Conservation (phyloP, 2,113 vertebrate genomes). For the Aptenodytes patagonicus region DNA sequence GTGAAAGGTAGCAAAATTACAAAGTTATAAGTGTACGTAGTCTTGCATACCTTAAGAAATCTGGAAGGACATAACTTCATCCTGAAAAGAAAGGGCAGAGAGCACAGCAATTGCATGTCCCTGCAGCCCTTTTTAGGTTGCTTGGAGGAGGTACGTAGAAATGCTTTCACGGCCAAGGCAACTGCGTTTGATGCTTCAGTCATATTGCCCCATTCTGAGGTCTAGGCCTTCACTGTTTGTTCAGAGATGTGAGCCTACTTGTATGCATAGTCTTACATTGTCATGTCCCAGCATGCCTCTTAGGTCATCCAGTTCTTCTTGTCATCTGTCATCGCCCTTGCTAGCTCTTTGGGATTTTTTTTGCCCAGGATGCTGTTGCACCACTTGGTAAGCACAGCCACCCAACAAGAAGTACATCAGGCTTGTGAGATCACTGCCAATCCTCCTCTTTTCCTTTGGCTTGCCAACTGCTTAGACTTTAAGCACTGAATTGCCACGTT, state of each 20-base stretch:
- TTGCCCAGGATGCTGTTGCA: background rate
- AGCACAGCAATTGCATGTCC: background rate
- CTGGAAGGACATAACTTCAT: background rate
- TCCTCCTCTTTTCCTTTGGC: background rate
- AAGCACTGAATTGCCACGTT: background rate
- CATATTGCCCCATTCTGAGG: background rate
- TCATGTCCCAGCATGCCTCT: background rate
- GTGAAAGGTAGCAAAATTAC: background rate
- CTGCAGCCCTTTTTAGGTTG: background rate
- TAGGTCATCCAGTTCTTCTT: background rate
- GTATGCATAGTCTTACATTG: too few relatives aligned
- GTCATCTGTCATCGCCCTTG: background rate
- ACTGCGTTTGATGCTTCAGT: background rate
- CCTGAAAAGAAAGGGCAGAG: background rate
- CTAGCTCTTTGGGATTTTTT: background rate
- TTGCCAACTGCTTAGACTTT: background rate
- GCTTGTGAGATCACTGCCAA: background rate
- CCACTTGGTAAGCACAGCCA: background rate
- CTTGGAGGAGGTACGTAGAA: background rate
- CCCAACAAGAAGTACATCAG: fast-evolving
- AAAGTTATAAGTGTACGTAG: background rate
- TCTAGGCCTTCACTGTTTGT: background rate
- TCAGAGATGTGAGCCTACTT: background rate
- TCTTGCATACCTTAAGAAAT: background rate
- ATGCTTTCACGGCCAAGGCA: background rate